A percentile compares a stretch with the other conserved stretches of the same genome.
These are phyloP conservation scores for Sialia sialis DNA, from an alignment of 2,113 vertebrate species.

Conservation along the genomic window DNA sequence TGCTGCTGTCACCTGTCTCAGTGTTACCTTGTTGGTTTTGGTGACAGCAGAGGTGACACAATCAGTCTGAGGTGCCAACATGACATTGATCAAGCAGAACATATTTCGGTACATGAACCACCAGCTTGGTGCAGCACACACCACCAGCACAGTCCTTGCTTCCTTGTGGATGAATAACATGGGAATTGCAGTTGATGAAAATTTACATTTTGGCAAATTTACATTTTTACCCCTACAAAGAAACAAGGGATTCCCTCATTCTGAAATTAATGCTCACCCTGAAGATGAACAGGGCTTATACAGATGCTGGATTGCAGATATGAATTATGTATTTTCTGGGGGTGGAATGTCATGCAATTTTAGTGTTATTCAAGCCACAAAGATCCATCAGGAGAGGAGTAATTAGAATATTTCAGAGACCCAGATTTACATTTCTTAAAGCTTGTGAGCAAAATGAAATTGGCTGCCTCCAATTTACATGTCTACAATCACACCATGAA, in stretches of 20 bases:
- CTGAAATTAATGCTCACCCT: constrained; percentile 26
- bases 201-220: constrained; percentile 12
- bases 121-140: not conserved
- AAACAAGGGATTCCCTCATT: constrained; percentile 58
- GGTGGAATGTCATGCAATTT: constrained; percentile 48
- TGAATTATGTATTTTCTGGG: constrained; percentile 62
- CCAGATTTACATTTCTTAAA: constrained; percentile 53
- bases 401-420: constrained; percentile 53
- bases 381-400: not conserved
- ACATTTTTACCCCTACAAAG: not conserved
- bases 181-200: not conserved
- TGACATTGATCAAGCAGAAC: not conserved
- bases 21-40: rapidly evolving
- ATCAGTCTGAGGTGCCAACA: not conserved
- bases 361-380: constrained; percentile 36
- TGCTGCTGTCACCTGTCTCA: not conserved
- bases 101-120: not conserved
- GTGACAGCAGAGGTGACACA: not conserved
- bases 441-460: constrained; percentile 28
- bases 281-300: constrained; percentile 10
- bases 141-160: not conserved
- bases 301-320: constrained; percentile 11
- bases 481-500: constrained; percentile 13
- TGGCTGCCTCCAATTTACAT: constrained; percentile 27
- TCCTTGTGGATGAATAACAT: not conserved